Base-by-base conservation (phyloP, 1,140 invertebrate genomes). In the Neuroterus valhalla region DNA sequence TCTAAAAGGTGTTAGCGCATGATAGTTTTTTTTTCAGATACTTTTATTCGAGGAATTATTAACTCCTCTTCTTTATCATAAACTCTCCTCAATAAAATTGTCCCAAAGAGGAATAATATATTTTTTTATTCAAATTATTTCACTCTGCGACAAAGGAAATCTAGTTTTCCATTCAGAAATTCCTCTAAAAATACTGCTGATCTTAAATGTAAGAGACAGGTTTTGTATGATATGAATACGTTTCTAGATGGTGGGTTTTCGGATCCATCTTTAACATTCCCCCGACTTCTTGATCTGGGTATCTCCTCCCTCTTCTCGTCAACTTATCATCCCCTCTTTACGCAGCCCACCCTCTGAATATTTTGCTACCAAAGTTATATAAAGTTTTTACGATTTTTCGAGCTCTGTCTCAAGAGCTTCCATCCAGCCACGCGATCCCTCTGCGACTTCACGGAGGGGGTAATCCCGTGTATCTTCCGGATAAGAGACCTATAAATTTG, bases 401-500 rank as follows among this genome's bases (percentile, higher is more conserved):
- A 86, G 81, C 82, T 84, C 80, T 78, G 80, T 80, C 78, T 78
- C 76, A 78, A 78, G 75, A 81, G 79, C 76, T 76, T 81, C 75
- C 66, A 79, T 75, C 74, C 74, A 74, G 74, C 70, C 69, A 42
- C 72, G 73, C 81, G 74, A 74, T 80, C 78, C 75, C 78, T 75
- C 67, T 76, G 72, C 71, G 71, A 73, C 80, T 67, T 74, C 77
- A 72, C 50, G 62, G 76, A 68, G 81, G 71, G 84, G 82, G 85
- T 87, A 88, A 90, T 90, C 88, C 86, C 83, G 86, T 89, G 89
- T 90, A 90, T 90, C 83, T 89, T 86, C 86, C 82, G 85, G 83
- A 87, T 88, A 88, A 89, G 88, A 89, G 86, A 88, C 82, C 88
- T 88, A 90, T 90, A 90, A 89, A 89, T 90, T 89, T 88, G 89